A percentile compares a stretch with the other conserved stretches of the same genome.
Evolutionary conservation across 2,797 vertebrate genomes (phyloP).

Genomic region (Bucorvus abyssinicus): DNA sequence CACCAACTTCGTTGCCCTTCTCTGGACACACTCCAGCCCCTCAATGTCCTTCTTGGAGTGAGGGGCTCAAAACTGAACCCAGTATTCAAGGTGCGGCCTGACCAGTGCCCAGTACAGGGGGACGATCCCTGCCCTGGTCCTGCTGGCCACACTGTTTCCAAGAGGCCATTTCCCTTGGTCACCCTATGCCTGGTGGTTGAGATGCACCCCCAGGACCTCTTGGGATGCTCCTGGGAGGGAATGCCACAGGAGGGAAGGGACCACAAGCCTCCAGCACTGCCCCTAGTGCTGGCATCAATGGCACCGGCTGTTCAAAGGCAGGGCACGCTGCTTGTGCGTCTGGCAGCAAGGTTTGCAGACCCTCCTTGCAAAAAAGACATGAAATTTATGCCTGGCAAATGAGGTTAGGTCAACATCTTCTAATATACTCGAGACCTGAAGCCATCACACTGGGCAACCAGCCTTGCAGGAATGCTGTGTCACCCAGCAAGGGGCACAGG

Average conservation of each 20-base stretch:
- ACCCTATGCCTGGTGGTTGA: not conserved
- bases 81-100: too few relatives aligned
- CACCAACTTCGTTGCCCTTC: too few relatives aligned
- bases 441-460: fast-evolving
- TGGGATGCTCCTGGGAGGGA: not conserved
- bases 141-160: too few relatives aligned
- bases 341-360: not conserved
- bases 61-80: too few relatives aligned
- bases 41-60: too few relatives aligned
- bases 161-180: not conserved
- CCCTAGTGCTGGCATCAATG: fast-evolving
- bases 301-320: fast-evolving
- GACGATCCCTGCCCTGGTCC: too few relatives aligned
- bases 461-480: not conserved
- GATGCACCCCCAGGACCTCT: not conserved
- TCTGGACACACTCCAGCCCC: too few relatives aligned
- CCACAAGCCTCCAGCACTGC: fast-evolving
- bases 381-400: not conserved
- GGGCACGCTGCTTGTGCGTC: fast-evolving
- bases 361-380: not conserved
- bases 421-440: not conserved
- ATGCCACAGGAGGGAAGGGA: not conserved
- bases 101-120: too few relatives aligned
- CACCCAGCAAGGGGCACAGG: not conserved
- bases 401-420: not conserved